Base-by-base conservation (phyloP, 2,113 vertebrate genomes). In the Gasterosteus nipponicus region DNA sequence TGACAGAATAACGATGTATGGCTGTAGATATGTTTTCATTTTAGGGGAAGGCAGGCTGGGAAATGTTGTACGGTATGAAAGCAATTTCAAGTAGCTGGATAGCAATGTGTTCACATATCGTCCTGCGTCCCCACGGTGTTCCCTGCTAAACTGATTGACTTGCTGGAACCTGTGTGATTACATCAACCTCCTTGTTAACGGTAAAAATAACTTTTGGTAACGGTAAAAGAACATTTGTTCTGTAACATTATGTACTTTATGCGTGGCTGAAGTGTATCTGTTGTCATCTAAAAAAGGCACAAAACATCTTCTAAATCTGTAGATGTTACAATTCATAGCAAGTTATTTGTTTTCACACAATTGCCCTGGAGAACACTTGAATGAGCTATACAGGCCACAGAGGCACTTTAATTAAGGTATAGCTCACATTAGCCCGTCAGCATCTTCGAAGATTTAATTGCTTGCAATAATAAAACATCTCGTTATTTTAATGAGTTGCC, bases 301-400 rank as follows among this genome's bases (percentile, higher is more conserved):
- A 67, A 75, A 80, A 46, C 5, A 68, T 54, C 3, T 42, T 73
- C 4, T 12, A 35, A 41, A 57, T 69, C 39, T 62, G 61, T 38
- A 46, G 62, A 64, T 69, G 53, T 22, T 72, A 29, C 18, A 58
- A 68, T 74, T 53, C 31, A 56, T 10, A 56, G 41, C 31, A 41
- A n/a, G 39, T 60, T 54, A 35, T 77, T 70, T 74, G 22, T 72
- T 74, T 59, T 75, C 26, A 42, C 49, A 58, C 69, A 81, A 82
- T 75, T 78, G 44, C 38, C 41, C 66, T 42, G 33, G 51, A 61
- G 63, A 44, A 11, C 8, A 26, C 12, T 58, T 74, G n/a, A 66
- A 75, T 71, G 35, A 82, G 69, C 33, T 62, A 51, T 51, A 18
- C 46, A 86, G 58, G 57, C 39, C 46, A 56, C 67, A 64, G 22